Evolutionary conservation across 2,113 vertebrate species (phyloP).

Genomic region (Otocyon megalotis): DNA sequence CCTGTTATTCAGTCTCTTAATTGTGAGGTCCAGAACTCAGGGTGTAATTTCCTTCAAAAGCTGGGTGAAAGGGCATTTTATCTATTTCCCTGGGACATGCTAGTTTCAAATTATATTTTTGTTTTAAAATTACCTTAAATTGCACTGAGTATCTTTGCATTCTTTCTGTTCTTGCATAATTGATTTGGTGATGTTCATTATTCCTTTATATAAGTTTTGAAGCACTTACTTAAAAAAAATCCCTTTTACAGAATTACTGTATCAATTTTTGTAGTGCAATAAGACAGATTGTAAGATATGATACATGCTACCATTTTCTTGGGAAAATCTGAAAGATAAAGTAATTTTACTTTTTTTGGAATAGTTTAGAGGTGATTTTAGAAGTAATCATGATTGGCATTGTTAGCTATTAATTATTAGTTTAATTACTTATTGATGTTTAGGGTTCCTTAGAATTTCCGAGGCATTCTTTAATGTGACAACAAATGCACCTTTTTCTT

Average conservation of each 20-base stretch:
- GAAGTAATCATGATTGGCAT: conserved; percentile 46
- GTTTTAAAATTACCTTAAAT: conserved; percentile 46
- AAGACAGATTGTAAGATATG: conserved; percentile 51
- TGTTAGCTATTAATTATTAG: conserved; percentile 55
- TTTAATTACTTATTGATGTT: conserved; percentile 20
- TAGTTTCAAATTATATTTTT: conserved; percentile 39
- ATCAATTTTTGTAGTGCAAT: conserved; percentile 56
- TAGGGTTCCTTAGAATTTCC: conserved; percentile 62
- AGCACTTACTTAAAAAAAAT: background rate
- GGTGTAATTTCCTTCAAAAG: background rate
- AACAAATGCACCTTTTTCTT: conserved; percentile 59
- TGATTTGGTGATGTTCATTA: background rate
- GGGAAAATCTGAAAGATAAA: conserved; percentile 65
- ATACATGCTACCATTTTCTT: conserved; percentile 25
- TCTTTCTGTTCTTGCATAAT: conserved; percentile 49
- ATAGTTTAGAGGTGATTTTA: conserved; percentile 55
- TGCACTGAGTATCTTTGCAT: background rate
- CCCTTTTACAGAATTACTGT: background rate
- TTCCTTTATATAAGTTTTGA: conserved; percentile 40
- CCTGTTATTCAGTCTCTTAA: background rate
- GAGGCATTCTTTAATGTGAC: conserved; percentile 62
- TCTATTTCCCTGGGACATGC: background rate
- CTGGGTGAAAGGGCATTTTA: background rate
- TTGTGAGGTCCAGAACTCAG: background rate
- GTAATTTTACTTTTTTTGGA: conserved; percentile 28